Evolutionary conservation across 23 tunicate species (phyloP).

Genomic region (Styela plicata): DNA sequence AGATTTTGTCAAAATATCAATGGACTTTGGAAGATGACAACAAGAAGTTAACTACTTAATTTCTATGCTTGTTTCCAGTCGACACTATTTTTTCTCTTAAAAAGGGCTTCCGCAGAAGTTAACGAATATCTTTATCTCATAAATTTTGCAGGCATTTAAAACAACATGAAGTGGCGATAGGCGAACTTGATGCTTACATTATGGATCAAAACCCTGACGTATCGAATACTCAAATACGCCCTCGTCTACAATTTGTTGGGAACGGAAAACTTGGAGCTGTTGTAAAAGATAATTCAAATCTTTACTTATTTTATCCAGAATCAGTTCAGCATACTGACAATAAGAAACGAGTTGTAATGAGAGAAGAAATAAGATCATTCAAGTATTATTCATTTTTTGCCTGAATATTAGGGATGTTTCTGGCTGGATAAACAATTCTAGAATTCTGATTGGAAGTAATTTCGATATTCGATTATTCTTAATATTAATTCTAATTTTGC

Average conservation of each 20-base stretch:
- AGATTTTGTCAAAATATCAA: no score
- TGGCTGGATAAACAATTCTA: no score
- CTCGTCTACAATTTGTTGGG: slow-evolving; percentile 75
- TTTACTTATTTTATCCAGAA: slow-evolving; percentile 40
- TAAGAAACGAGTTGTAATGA: slow-evolving; percentile 3
- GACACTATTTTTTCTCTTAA: no score
- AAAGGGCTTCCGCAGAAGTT: no score
- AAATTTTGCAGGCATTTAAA: slow-evolving; percentile 45
- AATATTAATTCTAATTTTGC: no score
- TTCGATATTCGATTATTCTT: no score
- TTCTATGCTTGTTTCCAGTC: no score
- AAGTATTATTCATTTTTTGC: no score
- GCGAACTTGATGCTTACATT: slow-evolving; percentile 45
- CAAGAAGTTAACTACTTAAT: no score
- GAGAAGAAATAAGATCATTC: slow-evolving; percentile 15
- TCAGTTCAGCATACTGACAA: slow-evolving; percentile 13
- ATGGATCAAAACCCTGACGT: slow-evolving; percentile 16
- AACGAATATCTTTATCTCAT: no score
- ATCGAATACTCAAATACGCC: neutral
- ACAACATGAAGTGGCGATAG: slow-evolving; percentile 14
- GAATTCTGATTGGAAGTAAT: no score
- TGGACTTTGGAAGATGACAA: no score
- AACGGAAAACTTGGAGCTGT: slow-evolving; percentile 70
- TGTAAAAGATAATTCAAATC: slow-evolving; percentile 43
- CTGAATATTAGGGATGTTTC: neutral